Evolutionary conservation across 1,140 invertebrate species (phyloP).

Genomic region (Galendromus occidentalis): DNA sequence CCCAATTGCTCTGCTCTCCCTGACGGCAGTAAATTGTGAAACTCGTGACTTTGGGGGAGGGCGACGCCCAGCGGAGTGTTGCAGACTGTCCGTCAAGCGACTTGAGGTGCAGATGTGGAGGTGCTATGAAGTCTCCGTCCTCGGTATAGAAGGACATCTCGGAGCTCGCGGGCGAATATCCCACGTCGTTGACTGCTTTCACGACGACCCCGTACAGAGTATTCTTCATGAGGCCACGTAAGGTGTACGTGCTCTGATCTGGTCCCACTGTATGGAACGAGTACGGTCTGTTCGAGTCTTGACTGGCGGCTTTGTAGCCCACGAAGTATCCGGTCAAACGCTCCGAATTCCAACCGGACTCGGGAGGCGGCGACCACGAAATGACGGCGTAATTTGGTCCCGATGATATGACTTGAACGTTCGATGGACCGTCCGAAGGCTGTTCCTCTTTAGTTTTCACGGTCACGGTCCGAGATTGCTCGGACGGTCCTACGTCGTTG

Average conservation of each 20-base stretch:
- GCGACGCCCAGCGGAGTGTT: background rate
- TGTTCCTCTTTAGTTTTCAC: background rate
- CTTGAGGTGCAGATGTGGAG: background rate
- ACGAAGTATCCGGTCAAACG: conserved; percentile 7
- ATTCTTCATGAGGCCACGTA: conserved; percentile 2
- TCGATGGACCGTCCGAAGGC: background rate
- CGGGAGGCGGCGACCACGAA: background rate
- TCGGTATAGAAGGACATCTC: conserved; percentile 9
- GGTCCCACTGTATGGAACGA: conserved; percentile 3
- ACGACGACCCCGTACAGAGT: conserved; percentile 1
- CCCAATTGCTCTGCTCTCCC: background rate
- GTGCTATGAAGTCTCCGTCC: background rate
- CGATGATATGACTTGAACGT: background rate
- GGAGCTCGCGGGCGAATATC: background rate
- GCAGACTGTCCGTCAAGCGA: background rate
- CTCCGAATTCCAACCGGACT: background rate
- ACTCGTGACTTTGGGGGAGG: background rate
- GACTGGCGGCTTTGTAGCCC: conserved; percentile 3
- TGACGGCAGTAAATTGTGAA: conserved; percentile 1
- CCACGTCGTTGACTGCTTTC: background rate
- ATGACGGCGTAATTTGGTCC: background rate
- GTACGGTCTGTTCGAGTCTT: background rate
- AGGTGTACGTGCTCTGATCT: conserved; percentile 1
- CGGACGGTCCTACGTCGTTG: conserved; percentile 1
- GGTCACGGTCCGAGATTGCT: background rate